phyloP scores from a whole-genome alignment of 2,113 vertebrate genomes.

The Clarias batrachus region DNA sequence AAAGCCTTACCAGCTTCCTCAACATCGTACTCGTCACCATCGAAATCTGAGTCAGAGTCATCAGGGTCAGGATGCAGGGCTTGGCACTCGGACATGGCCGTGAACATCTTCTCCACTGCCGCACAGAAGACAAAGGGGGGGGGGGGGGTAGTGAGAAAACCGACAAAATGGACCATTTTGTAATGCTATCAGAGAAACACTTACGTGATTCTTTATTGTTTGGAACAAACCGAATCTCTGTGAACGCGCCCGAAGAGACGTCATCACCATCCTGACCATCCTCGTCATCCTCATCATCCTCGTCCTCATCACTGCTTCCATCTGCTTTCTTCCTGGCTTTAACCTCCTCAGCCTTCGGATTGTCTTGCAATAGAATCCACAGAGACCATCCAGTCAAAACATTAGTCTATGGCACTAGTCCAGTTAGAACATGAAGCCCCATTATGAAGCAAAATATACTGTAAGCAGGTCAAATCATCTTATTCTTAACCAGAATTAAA shows the following conservation, averaged over 20 bases:
- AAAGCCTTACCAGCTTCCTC: conserved; percentile 86
- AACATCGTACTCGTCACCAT: conserved; percentile 91
- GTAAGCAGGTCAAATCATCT: not conserved
- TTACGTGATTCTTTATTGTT: conserved; percentile 85
- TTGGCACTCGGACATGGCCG: conserved; percentile 94
- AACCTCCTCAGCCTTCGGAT: not conserved
- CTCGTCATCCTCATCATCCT: conserved; percentile 54
- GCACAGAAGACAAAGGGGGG: not conserved
- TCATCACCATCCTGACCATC: conserved; percentile 69
- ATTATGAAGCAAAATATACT: not conserved
- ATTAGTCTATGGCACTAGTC: not conserved
- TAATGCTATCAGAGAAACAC: not conserved
- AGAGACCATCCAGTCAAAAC: not conserved
- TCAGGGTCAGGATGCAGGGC: conserved; percentile 92
- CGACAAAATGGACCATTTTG: not conserved
- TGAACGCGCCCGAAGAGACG: conserved; percentile 76
- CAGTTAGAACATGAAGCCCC: not conserved
- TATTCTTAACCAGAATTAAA: not conserved
- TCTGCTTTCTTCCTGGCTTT: conserved; percentile 69
- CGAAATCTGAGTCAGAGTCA: conserved; percentile 88
- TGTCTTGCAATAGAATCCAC: not conserved
- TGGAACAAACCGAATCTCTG: conserved; percentile 91
- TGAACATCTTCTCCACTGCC: conserved; percentile 88
- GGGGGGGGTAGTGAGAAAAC: not conserved
- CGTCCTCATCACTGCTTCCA: conserved; percentile 62